Percentiles rank a stretch among this genome's conserved stretches.
phyloP scores from a whole-genome alignment of 2,797 vertebrate species.

The Rousettus madagascariensis region DNA sequence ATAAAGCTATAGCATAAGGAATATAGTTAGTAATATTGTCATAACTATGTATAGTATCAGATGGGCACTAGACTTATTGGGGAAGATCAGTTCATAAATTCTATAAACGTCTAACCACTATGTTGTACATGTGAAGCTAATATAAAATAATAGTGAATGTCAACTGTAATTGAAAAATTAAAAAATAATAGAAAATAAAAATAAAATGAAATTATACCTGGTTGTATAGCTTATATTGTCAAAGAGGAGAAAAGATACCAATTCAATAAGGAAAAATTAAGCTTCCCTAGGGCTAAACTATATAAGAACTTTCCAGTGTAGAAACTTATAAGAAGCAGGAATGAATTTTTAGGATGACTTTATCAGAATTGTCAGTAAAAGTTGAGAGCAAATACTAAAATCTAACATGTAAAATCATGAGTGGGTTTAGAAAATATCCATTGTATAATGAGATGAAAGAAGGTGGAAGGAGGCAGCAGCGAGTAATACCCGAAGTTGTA shows the following conservation, averaged over 20 bases:
- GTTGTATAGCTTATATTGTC: not conserved
- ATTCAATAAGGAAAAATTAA: not conserved
- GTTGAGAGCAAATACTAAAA: not conserved
- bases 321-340: not conserved
- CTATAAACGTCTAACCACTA: no score
- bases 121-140: no score
- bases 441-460: not conserved
- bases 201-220: slow-evolving; percentile 17
- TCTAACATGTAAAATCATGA: not conserved
- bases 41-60: no score
- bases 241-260: not conserved
- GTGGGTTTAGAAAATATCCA: slow-evolving; percentile 46
- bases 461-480: not conserved
- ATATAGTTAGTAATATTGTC: no score
- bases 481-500: not conserved
- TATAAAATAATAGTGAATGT: no score
- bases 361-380: not conserved
- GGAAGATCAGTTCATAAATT: no score
- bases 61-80: no score
- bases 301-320: not conserved
- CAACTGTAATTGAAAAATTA: no score
- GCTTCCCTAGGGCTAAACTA: not conserved
- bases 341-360: not conserved
- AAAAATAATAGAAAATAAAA: no score
- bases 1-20: no score